Base-by-base conservation (phyloP, 53 echinoderm and acorn worm genomes). In the Zoroaster sp. region DNA sequence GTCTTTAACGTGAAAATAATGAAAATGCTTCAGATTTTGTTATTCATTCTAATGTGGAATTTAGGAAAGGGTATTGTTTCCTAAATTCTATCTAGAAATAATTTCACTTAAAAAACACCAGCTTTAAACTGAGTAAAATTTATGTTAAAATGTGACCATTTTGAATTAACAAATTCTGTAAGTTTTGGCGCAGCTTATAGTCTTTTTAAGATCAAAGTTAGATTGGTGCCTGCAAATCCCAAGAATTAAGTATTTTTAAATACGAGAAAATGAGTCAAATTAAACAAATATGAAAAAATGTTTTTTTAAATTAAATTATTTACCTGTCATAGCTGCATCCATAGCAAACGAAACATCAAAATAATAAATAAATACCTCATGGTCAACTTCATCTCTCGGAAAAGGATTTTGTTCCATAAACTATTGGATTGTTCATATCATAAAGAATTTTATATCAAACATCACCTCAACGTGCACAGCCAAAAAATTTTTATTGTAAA, bases 241-340 rank as follows among this genome's bases (percentile, higher is more conserved):
- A 8, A 59, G n/a, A 59, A 59, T 28, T 0, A 59, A 59, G 28
- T n/a, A n/a, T n/a, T n/a, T n/a, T n/a, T n/a, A n/a, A n/a, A n/a
- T n/a, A n/a, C n/a, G n/a, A n/a, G 18, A 45, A 44, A 44, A 46
- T 44, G 23, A 75, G 30, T 17, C 11, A 42, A 75, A 13, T 13
- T 9, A 41, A 46, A 28, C 75, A 23, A 46, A 75, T 41, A 30
- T 2, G 5, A 30, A 34, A 75, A 15, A 75, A 23, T 23, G 46
- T 14, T 45, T 23, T 17, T 44, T 23, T 45, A 51, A 75, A 12
- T 17, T 3, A 44, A 13, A 28, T 11, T 13, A 1, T 35, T 80
- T 80, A 80, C 80, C 80, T 80, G 63, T 80, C 39, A 80, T 40
- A 35, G 54, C 80, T 80, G 55, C 6, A 23, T 54, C 80, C 25